Conservation (phyloP, 1,140 invertebrate genomes). For the Polypedilum pembai region DNA sequence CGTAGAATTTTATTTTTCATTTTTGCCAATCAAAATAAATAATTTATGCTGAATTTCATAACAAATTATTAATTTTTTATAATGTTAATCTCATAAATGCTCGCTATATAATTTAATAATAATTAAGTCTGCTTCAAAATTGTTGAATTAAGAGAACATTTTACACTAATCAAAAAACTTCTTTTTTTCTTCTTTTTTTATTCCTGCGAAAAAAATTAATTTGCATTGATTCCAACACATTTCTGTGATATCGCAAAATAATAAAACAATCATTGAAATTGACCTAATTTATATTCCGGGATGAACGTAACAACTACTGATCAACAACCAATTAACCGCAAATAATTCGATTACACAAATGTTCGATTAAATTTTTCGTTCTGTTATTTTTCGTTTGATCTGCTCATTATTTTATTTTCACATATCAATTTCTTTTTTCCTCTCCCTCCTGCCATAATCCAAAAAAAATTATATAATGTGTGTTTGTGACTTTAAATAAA, state of each 20-base stretch:
- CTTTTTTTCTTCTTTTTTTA: not conserved
- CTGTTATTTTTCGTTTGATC: not conserved
- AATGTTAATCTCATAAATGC: constrained; percentile 8
- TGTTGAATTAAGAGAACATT: not conserved
- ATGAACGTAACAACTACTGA: constrained; percentile 11
- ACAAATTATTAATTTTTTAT: not conserved
- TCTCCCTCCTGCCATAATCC: not conserved
- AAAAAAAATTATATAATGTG: not conserved
- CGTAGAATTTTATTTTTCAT: too few relatives aligned
- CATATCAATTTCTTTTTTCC: not conserved
- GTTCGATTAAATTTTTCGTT: not conserved
- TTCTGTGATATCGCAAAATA: constrained; percentile 1
- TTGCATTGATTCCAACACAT: not conserved
- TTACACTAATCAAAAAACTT: not conserved
- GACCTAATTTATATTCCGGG: not conserved
- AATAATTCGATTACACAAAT: constrained; percentile 19
- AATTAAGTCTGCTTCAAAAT: not conserved
- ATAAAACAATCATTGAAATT: not conserved
- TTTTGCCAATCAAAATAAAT: too few relatives aligned
- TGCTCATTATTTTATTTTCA: not conserved
- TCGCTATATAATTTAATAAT: constrained; percentile 1
- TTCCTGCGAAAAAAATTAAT: not conserved
- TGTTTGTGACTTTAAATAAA: not conserved
- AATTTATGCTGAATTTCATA: too few relatives aligned
- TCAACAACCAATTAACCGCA: constrained; percentile 16